Conservation (phyloP, 1,140 invertebrate species). For the Chlorops oryzae region DNA sequence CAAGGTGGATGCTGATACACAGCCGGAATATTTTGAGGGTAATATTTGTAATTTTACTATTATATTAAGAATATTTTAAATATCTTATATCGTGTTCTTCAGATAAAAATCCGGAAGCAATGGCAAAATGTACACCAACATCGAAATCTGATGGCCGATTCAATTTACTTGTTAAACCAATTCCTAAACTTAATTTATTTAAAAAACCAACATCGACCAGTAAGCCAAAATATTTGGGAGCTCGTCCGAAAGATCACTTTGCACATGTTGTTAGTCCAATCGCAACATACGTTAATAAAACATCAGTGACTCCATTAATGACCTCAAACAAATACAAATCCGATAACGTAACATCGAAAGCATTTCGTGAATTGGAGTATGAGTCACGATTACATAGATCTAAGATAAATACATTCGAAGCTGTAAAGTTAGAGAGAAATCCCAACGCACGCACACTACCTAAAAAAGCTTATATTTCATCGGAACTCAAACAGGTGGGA, state of each 20-base stretch:
- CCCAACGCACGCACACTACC: slow-evolving; percentile 22
- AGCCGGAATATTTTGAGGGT: too few relatives aligned
- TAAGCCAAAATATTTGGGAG: slow-evolving; percentile 17
- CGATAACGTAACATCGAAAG: slow-evolving; percentile 18
- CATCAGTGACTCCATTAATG: slow-evolving; percentile 36
- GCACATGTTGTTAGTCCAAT: slow-evolving; percentile 47
- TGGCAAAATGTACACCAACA: too few relatives aligned
- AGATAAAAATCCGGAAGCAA: too few relatives aligned
- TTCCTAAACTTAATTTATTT: slow-evolving; percentile 27
- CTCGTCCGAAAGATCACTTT: slow-evolving; percentile 23
- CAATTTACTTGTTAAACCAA: slow-evolving; percentile 12
- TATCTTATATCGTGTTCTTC: too few relatives aligned
- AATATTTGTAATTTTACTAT: too few relatives aligned
- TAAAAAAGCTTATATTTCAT: slow-evolving; percentile 43
- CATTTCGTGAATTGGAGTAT: slow-evolving; percentile 26
- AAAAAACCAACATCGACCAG: slow-evolving; percentile 7
- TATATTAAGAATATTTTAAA: too few relatives aligned
- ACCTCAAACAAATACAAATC: slow-evolving; percentile 18
- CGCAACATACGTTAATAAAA: slow-evolving; percentile 46
- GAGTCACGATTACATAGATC: slow-evolving; percentile 26
- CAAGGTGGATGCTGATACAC: too few relatives aligned
- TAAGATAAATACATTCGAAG: not conserved
- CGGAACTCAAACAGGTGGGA: slow-evolving; percentile 37
- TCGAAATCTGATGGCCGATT: too few relatives aligned
- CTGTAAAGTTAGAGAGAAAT: not conserved